Conservation (phyloP, 2,797 vertebrate genomes). For the Setipinna tenuifilis region DNA sequence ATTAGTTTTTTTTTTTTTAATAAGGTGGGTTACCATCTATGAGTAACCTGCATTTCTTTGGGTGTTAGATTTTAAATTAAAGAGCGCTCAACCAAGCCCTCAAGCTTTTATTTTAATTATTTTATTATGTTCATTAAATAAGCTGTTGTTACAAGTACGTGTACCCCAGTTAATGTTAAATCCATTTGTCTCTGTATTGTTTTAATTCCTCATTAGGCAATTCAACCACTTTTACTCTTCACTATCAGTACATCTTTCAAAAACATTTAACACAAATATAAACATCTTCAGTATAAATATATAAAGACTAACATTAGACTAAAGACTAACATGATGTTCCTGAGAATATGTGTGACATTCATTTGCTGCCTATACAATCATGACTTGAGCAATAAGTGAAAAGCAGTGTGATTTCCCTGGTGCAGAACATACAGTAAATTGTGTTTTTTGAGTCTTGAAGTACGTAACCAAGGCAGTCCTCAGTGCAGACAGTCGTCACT, state of each 20-base stretch:
- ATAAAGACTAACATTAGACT: neutral
- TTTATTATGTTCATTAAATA: neutral
- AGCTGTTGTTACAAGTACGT: neutral
- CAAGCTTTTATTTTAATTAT: neutral
- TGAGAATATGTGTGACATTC: neutral
- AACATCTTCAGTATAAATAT: conserved; percentile 1
- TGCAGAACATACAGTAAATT: neutral
- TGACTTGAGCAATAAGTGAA: neutral
- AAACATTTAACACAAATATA: neutral
- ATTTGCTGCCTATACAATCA: neutral
- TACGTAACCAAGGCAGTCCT: neutral
- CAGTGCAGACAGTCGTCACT: conserved; percentile 66
- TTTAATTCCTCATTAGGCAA: neutral
- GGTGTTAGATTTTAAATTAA: neutral
- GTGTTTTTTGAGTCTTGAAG: neutral
- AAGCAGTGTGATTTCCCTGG: neutral
- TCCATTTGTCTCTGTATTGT: neutral
- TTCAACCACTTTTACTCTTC: neutral
- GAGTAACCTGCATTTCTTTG: neutral
- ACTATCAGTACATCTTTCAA: neutral
- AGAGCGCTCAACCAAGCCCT: neutral
- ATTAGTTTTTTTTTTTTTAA: neutral
- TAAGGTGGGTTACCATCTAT: neutral
- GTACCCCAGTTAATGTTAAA: neutral
- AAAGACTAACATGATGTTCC: no score